Base-by-base conservation (phyloP, 2,797 vertebrate genomes). In the Malurus leucopterus region DNA sequence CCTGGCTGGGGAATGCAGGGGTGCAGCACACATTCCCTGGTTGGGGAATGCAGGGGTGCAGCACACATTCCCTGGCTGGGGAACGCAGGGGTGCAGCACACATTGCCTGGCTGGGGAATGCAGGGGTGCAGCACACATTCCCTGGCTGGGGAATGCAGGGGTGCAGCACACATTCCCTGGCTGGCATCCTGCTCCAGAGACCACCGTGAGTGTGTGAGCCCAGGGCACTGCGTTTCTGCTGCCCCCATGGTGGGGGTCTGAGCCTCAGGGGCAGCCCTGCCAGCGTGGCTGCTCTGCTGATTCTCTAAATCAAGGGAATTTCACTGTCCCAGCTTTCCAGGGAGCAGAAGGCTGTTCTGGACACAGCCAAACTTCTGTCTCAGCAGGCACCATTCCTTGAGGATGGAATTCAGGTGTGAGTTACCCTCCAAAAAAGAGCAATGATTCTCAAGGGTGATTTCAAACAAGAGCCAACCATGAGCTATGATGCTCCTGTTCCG, bases 171-270 rank as follows among this genome's bases (percentile, higher is more conserved):
- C 4, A 2, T 2, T 38, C 19, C 58, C 36, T 47, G 68, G 53
- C 61, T 7, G 4, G 12, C 30, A 73, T 32, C 50, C 61, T 0
- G 41, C 64, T 76, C 57, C 1, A 0, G 59, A 62, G 59, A 27
- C 47, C 16, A 4, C 6, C 0, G 0, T 20, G 67, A 67, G 57
- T 2, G 26, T 23, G 18, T 16, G 23, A 26, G 4, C 36, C 30
- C 40, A 34, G 41, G 13, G 46, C 4, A 13, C 23, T 27, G 62
- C 5, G 1, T 16, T 55, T 36, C 77, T 69, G 59, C 70, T 55
- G 67, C 38, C 46, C 73, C 76, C 38, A 10, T 38, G 46, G 44
- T 7, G 9, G 27, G 5, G 27, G 5, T 20, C 32, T 59, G 80
- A 41, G 63, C 76, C 78, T 63, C 40, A 6, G 0, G 0, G 55